A percentile compares a stretch with the other conserved stretches of the same genome.
These are phyloP conservation scores for Spisula subtruncata DNA, from an alignment of 2,888 invertebrate species.

Conservation along the genomic window DNA sequence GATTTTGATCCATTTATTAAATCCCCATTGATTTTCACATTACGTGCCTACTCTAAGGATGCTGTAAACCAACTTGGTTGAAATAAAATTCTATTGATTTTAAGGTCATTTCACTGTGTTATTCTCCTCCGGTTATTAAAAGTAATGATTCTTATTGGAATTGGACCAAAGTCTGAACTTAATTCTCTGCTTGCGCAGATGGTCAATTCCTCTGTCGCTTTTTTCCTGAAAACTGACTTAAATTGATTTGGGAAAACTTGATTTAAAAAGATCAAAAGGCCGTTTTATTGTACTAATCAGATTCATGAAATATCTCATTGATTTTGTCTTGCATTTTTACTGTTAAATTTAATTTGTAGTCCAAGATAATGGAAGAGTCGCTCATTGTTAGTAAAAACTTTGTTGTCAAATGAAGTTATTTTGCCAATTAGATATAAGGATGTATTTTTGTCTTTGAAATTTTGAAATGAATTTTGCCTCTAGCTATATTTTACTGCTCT, in stretches of 20 bases:
- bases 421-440: constrained; percentile 2
- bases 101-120: constrained; percentile 63
- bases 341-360: constrained; percentile 59
- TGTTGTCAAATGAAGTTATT: constrained; percentile 25
- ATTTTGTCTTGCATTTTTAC: constrained; percentile 45
- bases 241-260: constrained; percentile 47
- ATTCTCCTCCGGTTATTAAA: constrained; percentile 44
- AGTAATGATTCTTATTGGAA: constrained; percentile 46
- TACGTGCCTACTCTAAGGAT: constrained; percentile 40
- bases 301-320: constrained; percentile 45
- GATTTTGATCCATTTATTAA: constrained; percentile 72
- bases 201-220: constrained; percentile 15
- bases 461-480: constrained; percentile 20
- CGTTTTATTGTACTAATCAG: constrained; percentile 51
- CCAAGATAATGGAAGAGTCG: constrained; percentile 35
- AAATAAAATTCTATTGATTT: constrained; percentile 71
- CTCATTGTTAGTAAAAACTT: constrained; percentile 29
- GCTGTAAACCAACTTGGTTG: constrained; percentile 46
- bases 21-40: constrained; percentile 71
- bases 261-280: constrained; percentile 52
- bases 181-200: constrained; percentile 21
- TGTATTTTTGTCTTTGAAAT: constrained; percentile 17
- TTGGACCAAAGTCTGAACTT: constrained; percentile 39
- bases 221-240: constrained; percentile 30
- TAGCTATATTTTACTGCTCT: not conserved